Evolutionary conservation across 2,113 vertebrate genomes (phyloP), one percentile per base, ranked within the genome.

Genomic region (Eulemur macaco): DNA sequence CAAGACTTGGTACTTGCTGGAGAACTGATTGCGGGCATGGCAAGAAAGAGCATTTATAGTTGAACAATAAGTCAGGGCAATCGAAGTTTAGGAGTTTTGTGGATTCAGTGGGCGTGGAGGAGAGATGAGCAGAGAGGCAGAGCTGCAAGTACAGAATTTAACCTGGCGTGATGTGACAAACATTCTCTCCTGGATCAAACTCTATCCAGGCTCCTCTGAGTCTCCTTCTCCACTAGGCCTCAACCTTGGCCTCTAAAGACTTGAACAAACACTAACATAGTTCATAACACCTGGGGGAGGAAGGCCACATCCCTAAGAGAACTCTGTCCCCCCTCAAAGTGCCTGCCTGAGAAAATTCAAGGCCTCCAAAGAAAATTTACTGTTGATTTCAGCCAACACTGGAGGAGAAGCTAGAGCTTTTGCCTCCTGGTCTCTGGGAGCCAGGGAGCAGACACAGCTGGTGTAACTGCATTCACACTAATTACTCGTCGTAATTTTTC

Each of bases 401-500:
- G 10, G 10, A 27, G 25, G 25, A 27, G 6, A 58, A 14, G 39
- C 58, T 13, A 76, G 8, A n/a, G 31, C 23, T 9, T 76, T 14
- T 15, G 14, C 31, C 17, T 8, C 21, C 37, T 39, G 47, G 20
- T 56, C 15, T 50, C 31, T 50, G n/a, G 18, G 4, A 78, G 34
- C 42, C 4, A 37, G 21, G 4, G 37, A n/a, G 17, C 21, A 39
- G 23, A 11, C 4, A 39, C n/a, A 56, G 17, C 6, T 20, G 14
- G 23, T 4, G 1, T 27, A 20, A 45, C 6, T n/a, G 4, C n/a
- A 20, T 23, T n/a, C 13, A 63, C 18, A 34, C 2, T 29, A 6
- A 54, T 37, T 29, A 45, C 11, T 1, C 4, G 37, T 27, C 6
- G 2, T 5, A 73, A 13, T 5, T 18, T 77, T 85, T 74, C 31